phyloP scores from a whole-genome alignment of 2,888 invertebrate genomes.

The Thyatira batis region DNA sequence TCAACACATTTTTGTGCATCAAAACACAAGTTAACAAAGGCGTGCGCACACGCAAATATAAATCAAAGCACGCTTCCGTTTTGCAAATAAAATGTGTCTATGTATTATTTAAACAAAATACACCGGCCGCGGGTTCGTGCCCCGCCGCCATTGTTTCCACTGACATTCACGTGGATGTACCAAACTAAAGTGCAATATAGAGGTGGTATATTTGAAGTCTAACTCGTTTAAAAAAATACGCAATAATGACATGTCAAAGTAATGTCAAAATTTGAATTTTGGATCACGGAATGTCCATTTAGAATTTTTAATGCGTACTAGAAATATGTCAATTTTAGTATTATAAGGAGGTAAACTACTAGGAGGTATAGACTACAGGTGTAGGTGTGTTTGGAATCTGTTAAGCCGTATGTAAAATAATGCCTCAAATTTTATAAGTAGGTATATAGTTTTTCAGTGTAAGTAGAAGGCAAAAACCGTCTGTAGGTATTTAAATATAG shows the following conservation, averaged over 20 bases:
- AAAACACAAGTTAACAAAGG: not conserved
- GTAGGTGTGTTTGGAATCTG: too few relatives aligned
- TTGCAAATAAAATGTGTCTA: slow-evolving; percentile 60
- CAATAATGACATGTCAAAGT: too few relatives aligned
- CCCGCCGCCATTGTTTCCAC: slow-evolving; percentile 52
- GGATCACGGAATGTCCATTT: too few relatives aligned
- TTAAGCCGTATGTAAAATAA: too few relatives aligned
- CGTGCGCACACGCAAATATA: slow-evolving; percentile 32
- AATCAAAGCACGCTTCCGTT: slow-evolving; percentile 60
- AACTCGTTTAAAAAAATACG: not conserved
- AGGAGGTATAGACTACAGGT: too few relatives aligned
- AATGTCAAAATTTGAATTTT: too few relatives aligned
- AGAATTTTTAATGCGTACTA: too few relatives aligned
- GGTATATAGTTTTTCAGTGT: too few relatives aligned
- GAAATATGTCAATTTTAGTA: not conserved
- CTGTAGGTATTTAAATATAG: too few relatives aligned
- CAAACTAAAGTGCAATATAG: slow-evolving; percentile 9
- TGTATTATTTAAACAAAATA: slow-evolving; percentile 31
- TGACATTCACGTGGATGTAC: slow-evolving; percentile 3
- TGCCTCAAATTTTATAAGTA: too few relatives aligned
- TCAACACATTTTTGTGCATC: slow-evolving; percentile 10
- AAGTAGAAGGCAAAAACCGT: too few relatives aligned
- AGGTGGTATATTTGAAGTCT: not conserved
- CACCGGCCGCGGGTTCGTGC: slow-evolving; percentile 40
- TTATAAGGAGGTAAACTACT: too few relatives aligned